These are phyloP conservation scores for Battus philenor DNA, from an alignment of 1,140 invertebrate species.

Conservation along the genomic window DNA sequence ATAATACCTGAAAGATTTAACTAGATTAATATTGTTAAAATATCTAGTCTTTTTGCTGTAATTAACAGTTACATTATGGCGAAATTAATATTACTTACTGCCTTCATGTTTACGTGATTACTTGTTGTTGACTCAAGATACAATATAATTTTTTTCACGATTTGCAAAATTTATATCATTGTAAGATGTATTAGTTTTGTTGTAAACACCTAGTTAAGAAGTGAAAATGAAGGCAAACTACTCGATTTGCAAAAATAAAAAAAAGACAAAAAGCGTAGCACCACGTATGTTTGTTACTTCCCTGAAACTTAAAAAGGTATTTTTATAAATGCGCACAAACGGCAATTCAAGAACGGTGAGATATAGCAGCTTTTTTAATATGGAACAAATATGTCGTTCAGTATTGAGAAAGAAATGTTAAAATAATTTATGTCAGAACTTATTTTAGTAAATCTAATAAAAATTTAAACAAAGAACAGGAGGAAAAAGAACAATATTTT, in stretches of 20 bases:
- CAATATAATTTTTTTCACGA: neutral
- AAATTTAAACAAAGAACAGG: too few species aligned
- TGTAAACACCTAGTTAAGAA: slow-evolving; percentile 1
- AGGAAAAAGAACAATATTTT: too few species aligned
- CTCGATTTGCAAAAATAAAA: slow-evolving; percentile 4
- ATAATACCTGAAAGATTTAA: neutral
- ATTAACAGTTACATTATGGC: neutral
- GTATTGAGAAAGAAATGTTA: too few species aligned
- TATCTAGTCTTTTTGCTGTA: neutral
- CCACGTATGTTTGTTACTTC: neutral
- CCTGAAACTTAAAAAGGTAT: neutral
- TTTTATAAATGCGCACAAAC: too few species aligned
- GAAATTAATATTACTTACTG: neutral
- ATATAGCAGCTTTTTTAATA: too few species aligned
- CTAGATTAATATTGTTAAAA: neutral
- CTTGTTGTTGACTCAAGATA: neutral
- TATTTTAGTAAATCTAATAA: too few species aligned
- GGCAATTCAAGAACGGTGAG: too few species aligned
- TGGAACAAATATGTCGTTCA: too few species aligned
- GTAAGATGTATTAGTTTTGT: slow-evolving; percentile 12
- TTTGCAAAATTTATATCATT: slow-evolving; percentile 10
- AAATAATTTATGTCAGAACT: too few species aligned
- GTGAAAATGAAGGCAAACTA: slow-evolving; percentile 7
- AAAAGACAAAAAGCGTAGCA: too few species aligned
- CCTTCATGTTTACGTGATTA: slow-evolving; percentile 1